A percentile compares a stretch with the other conserved stretches of the same genome.
These are phyloP conservation scores for Leptinotarsa texana DNA, from an alignment of 1,140 invertebrate species.

Conservation along the genomic window DNA sequence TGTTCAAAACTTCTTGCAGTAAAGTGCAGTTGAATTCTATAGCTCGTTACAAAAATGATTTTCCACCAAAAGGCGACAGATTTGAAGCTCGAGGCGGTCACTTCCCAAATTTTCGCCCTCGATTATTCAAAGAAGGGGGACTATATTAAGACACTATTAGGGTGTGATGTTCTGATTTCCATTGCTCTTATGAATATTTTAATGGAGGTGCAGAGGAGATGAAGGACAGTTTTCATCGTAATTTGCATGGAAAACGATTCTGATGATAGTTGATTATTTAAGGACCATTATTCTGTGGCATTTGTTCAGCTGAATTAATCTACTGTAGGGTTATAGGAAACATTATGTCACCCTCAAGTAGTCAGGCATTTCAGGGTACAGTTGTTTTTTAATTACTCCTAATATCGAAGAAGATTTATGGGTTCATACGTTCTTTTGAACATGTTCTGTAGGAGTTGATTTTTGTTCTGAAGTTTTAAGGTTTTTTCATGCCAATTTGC, in stretches of 20 bases:
- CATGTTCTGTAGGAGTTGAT: too few relatives aligned
- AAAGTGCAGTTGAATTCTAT: too few relatives aligned
- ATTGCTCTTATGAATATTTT: conserved; percentile 25
- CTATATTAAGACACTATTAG: conserved; percentile 17
- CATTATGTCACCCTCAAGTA: too few relatives aligned
- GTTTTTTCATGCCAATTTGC: too few relatives aligned
- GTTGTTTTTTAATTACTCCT: too few relatives aligned
- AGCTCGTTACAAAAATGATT: not conserved
- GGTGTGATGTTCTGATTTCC: conserved; percentile 19
- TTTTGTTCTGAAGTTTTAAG: too few relatives aligned
- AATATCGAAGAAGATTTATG: too few relatives aligned
- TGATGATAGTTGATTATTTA: conserved; percentile 12
- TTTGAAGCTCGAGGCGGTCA: not conserved
- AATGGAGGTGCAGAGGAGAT: conserved; percentile 11
- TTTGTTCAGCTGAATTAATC: not conserved
- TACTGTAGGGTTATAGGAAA: not conserved
- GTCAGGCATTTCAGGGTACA: too few relatives aligned
- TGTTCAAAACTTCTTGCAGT: too few relatives aligned
- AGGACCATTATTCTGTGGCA: conserved; percentile 1
- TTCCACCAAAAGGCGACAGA: not conserved
- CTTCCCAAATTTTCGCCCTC: not conserved
- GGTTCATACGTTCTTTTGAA: too few relatives aligned
- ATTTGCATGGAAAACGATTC: conserved; percentile 22
- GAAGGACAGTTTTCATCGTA: not conserved
- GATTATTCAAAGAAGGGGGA: conserved; percentile 2